Evolutionary conservation across 1,140 invertebrate species (phyloP).

Genomic region (Pseudachorutes palmiensis): DNA sequence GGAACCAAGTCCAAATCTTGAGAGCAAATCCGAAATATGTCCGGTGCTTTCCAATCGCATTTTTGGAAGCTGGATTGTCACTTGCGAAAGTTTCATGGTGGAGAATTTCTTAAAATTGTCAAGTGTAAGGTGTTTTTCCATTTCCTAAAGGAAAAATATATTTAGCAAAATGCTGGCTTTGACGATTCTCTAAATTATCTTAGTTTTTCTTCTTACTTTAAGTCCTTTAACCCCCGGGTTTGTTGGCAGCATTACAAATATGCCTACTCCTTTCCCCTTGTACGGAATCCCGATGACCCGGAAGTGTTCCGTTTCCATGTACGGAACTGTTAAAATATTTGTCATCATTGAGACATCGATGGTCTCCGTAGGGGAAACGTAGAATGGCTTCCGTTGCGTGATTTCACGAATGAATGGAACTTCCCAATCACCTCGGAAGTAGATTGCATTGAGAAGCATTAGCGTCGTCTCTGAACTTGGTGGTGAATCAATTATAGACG

Average conservation of each 20-base stretch:
- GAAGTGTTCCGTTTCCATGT: conserved; percentile 48
- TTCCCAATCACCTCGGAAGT: conserved; percentile 69
- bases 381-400: conserved; percentile 45
- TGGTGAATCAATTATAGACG: too few species aligned
- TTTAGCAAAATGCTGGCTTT: background rate
- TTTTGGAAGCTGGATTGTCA: conserved; percentile 55
- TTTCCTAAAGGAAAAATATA: conserved; percentile 37
- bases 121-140: conserved; percentile 48
- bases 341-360: conserved; percentile 58
- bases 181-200: too few species aligned
- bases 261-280: conserved; percentile 52
- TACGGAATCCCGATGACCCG: conserved; percentile 64
- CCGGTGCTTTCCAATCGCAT: conserved; percentile 56
- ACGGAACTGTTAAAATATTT: conserved; percentile 50
- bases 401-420: conserved; percentile 52
- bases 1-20: conserved; percentile 50
- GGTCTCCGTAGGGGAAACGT: conserved; percentile 38
- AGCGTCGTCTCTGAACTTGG: too few species aligned
- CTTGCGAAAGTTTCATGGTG: conserved; percentile 34
- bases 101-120: conserved; percentile 43
- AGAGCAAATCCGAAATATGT: conserved; percentile 48
- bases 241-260: conserved; percentile 62
- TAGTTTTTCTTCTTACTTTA: conserved; percentile 14
- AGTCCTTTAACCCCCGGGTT: conserved; percentile 37
- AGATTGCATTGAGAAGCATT: conserved; percentile 64